phyloP scores from a whole-genome alignment of 1,140 invertebrate genomes.

The Drosophila serrata region DNA sequence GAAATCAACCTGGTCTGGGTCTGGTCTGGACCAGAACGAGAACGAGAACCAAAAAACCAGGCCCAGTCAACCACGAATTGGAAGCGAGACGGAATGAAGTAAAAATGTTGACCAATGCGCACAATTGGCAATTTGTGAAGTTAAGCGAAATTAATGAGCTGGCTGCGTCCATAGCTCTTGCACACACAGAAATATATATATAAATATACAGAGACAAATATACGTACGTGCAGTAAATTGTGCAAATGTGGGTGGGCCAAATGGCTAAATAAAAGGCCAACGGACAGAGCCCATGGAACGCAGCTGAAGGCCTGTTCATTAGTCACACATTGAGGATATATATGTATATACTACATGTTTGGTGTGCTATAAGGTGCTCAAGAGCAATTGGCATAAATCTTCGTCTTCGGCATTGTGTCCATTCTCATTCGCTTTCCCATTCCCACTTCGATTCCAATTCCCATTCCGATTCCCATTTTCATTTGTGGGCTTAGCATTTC shows the following conservation, averaged over 20 bases:
- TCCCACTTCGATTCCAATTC: constrained; percentile 49
- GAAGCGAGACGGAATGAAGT: constrained; percentile 42
- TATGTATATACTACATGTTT: constrained; percentile 7
- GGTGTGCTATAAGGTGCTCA: constrained; percentile 63
- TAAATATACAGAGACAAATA: constrained; percentile 12
- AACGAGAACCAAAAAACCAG: constrained; percentile 25
- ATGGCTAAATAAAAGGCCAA: constrained; percentile 71
- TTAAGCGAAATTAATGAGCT: constrained; percentile 83
- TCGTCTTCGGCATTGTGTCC: constrained; percentile 45
- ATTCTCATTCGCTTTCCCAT: constrained; percentile 52
- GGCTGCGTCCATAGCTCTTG: constrained; percentile 42
- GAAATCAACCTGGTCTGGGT: constrained; percentile 34
- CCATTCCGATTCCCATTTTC: constrained; percentile 28
- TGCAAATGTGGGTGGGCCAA: constrained; percentile 35
- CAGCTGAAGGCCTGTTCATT: constrained; percentile 62
- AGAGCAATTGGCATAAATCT: constrained; percentile 79
- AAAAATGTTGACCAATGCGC: constrained; percentile 81
- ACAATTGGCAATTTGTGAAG: constrained; percentile 83
- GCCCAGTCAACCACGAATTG: constrained; percentile 48
- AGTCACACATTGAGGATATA: constrained; percentile 57
- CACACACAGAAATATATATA: constrained; percentile 34
- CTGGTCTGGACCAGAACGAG: constrained; percentile 3
- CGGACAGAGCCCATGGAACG: constrained; percentile 3
- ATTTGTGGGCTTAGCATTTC: constrained; percentile 51
- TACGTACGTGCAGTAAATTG: constrained; percentile 27